Evolutionary conservation across 2,888 invertebrate genomes (phyloP), one percentile per base, ranked within the genome.

Genomic region (Euphydryas editha): DNA sequence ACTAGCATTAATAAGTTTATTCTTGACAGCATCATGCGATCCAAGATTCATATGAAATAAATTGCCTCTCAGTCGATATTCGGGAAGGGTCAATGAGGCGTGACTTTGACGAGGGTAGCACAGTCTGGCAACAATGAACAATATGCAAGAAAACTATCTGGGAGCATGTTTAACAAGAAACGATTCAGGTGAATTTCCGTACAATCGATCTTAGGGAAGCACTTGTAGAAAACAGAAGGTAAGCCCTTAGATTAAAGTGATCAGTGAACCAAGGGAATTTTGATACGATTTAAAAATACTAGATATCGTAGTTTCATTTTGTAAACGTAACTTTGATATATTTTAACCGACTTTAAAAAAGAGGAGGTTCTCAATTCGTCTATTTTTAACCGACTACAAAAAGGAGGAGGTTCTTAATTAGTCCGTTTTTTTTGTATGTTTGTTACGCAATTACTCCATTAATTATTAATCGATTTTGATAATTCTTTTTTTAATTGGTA

Each of bases 31-130:
- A 77, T 82, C 84, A 85, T 76, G 83, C 82, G 78, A 75, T 83
- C 80, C 82, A 85, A 85, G 87, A 88, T 90, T 90, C 89, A 88
- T 90, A 90, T 87, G 88, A 88, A 89, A 88, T 90, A 90, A 90
- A 91, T 92, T 87, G 87, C 81, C 83, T 86, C 83, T 78, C 83
- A 88, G 86, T 87, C 87, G 88, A 90, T 90, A 87, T 85, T 85
- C 75, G 79, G 80, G 78, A 75, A 76, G 84, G 85, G 88, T 91
- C 91, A 92, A 92, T 92, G 90, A 90, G 88, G 81, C 87, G 81
- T 85, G 90, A 89, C 91, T 76, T 89, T 92, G 91, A 92, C 89
- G 86, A 90, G 91, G 92, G 91, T 92, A 49, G 70, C 62, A 72
- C 62, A 66, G 72, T 62, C 72, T 68, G 73, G 70, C 65, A 72